Conservation (phyloP, 1,140 invertebrate genomes). For the Drosophila lacertosa region DNA sequence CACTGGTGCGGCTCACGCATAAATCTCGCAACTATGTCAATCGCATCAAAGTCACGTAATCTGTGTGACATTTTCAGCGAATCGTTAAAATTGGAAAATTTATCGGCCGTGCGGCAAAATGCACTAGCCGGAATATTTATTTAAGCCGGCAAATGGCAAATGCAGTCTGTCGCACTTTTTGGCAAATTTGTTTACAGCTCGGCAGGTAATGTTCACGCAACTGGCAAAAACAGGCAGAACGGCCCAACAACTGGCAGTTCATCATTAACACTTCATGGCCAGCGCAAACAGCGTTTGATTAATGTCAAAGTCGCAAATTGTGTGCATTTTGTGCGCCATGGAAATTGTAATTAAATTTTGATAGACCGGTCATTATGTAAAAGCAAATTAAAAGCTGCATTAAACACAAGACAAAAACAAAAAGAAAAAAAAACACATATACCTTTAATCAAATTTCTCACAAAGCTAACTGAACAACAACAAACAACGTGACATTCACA, state of each 20-base stretch:
- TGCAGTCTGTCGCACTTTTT: constrained; percentile 21
- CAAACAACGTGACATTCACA: constrained; percentile 24
- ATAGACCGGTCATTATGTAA: constrained; percentile 43
- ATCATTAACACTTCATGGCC: constrained; percentile 51
- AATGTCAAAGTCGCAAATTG: constrained; percentile 51
- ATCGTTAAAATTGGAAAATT: constrained; percentile 79
- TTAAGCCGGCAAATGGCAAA: constrained; percentile 28
- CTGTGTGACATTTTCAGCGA: constrained; percentile 82
- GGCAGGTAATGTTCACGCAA: constrained; percentile 3
- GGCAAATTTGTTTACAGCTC: constrained; percentile 32
- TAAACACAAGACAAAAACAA: constrained; percentile 1
- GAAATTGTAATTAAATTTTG: constrained; percentile 45
- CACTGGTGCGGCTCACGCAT: constrained; percentile 66
- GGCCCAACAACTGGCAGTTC: constrained; percentile 14
- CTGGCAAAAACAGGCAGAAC: background rate
- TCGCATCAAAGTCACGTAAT: constrained; percentile 82
- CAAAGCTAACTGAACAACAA: constrained; percentile 25
- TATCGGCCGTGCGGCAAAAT: constrained; percentile 42
- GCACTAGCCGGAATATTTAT: constrained; percentile 25
- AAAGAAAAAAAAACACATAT: constrained; percentile 7
- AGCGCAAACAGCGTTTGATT: constrained; percentile 44
- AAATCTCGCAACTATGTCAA: constrained; percentile 82
- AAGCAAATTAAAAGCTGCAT: constrained; percentile 41
- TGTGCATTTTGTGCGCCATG: constrained; percentile 1
- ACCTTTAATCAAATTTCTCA: constrained; percentile 61